phyloP scores from a whole-genome alignment of 2,888 invertebrate species.

The Phortica magna region DNA sequence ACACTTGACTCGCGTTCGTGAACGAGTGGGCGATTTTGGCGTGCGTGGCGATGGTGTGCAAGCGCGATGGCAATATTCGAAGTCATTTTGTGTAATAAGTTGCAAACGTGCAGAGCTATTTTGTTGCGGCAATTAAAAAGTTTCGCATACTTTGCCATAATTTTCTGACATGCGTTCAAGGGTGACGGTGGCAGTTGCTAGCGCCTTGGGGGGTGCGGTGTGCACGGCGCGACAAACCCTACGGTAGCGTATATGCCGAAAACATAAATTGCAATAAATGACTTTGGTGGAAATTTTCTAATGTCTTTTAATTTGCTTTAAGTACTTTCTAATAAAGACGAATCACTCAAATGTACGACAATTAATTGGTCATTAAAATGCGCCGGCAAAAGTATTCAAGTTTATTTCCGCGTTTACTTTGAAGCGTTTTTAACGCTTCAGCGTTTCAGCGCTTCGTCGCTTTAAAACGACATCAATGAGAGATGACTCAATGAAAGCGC shows the following conservation, averaged over 20 bases:
- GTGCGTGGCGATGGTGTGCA: too few species aligned
- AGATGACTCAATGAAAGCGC: background rate
- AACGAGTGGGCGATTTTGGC: background rate
- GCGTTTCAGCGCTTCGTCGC: too few species aligned
- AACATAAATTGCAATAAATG: conserved; percentile 30
- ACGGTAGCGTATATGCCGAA: background rate
- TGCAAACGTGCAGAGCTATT: conserved; percentile 59
- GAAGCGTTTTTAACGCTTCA: too few species aligned
- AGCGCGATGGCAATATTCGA: background rate
- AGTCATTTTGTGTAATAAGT: conserved; percentile 51
- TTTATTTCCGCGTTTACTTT: background rate
- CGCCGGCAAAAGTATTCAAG: background rate
- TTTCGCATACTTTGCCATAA: conserved; percentile 57
- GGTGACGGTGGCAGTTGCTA: background rate
- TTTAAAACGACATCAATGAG: background rate
- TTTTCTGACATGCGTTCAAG: background rate
- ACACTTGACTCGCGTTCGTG: background rate
- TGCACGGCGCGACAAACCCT: background rate
- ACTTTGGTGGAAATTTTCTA: conserved; percentile 3
- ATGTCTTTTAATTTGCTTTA: conserved; percentile 8
- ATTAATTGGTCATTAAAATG: conserved; percentile 7
- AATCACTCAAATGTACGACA: conserved; percentile 14
- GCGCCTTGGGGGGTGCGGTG: background rate
- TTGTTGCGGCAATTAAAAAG: conserved; percentile 68
- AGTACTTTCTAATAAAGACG: conserved; percentile 30